These are phyloP conservation scores for Tenthredo scrophulariae DNA, from an alignment of 2,888 invertebrate genomes.

Conservation along the genomic window DNA sequence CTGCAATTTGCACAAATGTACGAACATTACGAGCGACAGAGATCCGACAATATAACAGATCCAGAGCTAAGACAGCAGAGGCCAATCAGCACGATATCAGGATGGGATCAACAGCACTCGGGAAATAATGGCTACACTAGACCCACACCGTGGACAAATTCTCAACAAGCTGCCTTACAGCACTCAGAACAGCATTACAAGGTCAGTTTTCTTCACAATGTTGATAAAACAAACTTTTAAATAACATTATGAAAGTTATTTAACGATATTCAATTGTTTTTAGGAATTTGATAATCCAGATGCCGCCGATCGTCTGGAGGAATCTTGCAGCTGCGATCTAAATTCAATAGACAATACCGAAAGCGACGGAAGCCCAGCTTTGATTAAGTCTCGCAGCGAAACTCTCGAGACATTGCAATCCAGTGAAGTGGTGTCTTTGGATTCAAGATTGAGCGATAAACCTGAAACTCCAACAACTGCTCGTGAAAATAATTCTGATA, in stretches of 20 bases:
- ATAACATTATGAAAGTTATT: neutral
- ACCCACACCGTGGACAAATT: slow-evolving; percentile 72
- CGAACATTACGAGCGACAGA: slow-evolving; percentile 95
- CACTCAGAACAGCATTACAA: slow-evolving; percentile 73
- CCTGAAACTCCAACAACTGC: slow-evolving; percentile 70
- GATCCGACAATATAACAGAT: slow-evolving; percentile 97
- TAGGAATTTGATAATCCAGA: slow-evolving; percentile 74
- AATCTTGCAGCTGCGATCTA: slow-evolving; percentile 77
- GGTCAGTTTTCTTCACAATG: slow-evolving; percentile 59
- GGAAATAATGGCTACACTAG: slow-evolving; percentile 74
- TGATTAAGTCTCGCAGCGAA: slow-evolving; percentile 76
- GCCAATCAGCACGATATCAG: slow-evolving; percentile 97
- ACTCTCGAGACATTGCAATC: slow-evolving; percentile 72
- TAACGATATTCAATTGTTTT: neutral
- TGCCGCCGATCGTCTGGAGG: slow-evolving; percentile 73
- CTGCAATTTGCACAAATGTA: slow-evolving; percentile 98
- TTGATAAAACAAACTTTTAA: neutral
- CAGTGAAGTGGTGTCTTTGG: slow-evolving; percentile 79
- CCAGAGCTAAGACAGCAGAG: slow-evolving; percentile 95
- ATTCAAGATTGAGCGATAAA: slow-evolving; percentile 79
- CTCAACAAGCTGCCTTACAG: slow-evolving; percentile 71
- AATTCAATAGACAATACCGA: slow-evolving; percentile 77
- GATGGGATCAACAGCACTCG: slow-evolving; percentile 88
- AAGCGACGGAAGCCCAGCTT: slow-evolving; percentile 80
- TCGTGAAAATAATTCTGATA: slow-evolving; percentile 67